phyloP scores from a whole-genome alignment of 2,888 invertebrate species.

The Lamellibrachia satsuma region DNA sequence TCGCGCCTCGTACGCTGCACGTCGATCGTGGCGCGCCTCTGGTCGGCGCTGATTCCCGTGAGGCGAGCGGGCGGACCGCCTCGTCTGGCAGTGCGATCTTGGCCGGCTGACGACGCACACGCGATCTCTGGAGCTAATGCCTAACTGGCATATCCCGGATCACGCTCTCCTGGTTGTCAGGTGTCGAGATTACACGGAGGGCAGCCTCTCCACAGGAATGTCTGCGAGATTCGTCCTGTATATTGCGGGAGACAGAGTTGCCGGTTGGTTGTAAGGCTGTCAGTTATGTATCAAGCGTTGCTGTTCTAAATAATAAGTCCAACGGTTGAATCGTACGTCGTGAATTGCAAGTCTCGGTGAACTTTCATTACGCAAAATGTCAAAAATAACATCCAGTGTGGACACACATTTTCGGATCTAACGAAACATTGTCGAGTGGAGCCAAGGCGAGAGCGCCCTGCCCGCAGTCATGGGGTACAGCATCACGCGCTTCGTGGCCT shows the following conservation, averaged over 20 bases:
- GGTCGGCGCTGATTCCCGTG: background rate
- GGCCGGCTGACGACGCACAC: background rate
- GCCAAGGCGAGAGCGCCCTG: background rate
- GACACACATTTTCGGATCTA: background rate
- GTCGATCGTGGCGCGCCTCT: background rate
- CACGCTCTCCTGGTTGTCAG: background rate
- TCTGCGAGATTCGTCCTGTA: background rate
- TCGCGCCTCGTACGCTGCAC: background rate
- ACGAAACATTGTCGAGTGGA: background rate
- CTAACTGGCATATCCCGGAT: no score
- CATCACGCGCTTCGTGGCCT: slow-evolving; percentile 49
- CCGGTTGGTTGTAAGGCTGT: background rate
- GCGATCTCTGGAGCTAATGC: background rate
- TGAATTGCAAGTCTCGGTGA: background rate
- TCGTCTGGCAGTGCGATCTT: background rate
- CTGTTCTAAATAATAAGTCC: background rate
- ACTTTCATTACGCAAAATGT: background rate
- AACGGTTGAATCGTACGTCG: background rate
- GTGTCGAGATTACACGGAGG: background rate
- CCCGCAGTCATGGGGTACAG: slow-evolving; percentile 52
- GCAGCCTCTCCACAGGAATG: background rate
- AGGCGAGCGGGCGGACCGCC: background rate
- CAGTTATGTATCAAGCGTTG: background rate
- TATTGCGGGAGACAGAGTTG: background rate
- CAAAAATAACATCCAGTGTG: background rate